Evolutionary conservation across 2,113 vertebrate species (phyloP), one percentile per base, ranked within the genome.

Genomic region (Gobiocypris rarus): DNA sequence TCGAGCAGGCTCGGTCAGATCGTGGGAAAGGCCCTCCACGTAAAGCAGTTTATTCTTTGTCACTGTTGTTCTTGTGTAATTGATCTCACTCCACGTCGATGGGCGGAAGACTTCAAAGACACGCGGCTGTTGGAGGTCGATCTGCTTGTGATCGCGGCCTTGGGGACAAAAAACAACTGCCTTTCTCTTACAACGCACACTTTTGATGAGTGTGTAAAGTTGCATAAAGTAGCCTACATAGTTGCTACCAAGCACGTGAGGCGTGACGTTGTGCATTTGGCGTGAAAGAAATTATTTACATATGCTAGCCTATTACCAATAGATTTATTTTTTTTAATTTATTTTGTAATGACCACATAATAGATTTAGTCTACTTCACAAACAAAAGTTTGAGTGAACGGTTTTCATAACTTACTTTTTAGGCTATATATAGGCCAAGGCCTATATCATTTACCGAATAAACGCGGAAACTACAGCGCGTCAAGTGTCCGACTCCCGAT

Each of bases 1-100:
- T 85, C 82, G 88, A 89, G 90, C 91, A 85, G 90, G 75, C 92
- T 88, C 89, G 91, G 87, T 89, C 91, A 81, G 93, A 95, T 95
- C 95, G 94, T 96, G 96, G 95, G 95, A 96, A 96, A 94, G 93
- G 89, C 92, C 92, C 93, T 92, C 89, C 93, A 92, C 94, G 93
- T 93, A 93, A 92, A 93, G 93, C 93, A 92, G 90, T 92, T 83
- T 91, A 90, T 93, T 93, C 93, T 93, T 90, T 92, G 91, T 94
- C 92, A 90, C 93, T 93, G 94, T 95, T 95, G 94, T 94, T 95
- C 92, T 92, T 91, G 87, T 94, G 93, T 94, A 96, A 96, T 95
- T 94, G 95, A 95, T 95, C 95, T 96, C 93, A 88, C 92, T 93
- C 91, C 92, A 91, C 88, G 91, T 93, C 89, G 93, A 93, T 90